Evolutionary conservation across 1,140 invertebrate species (phyloP), one percentile per base, ranked within the genome.

Genomic region (Nautilus pompilius): DNA sequence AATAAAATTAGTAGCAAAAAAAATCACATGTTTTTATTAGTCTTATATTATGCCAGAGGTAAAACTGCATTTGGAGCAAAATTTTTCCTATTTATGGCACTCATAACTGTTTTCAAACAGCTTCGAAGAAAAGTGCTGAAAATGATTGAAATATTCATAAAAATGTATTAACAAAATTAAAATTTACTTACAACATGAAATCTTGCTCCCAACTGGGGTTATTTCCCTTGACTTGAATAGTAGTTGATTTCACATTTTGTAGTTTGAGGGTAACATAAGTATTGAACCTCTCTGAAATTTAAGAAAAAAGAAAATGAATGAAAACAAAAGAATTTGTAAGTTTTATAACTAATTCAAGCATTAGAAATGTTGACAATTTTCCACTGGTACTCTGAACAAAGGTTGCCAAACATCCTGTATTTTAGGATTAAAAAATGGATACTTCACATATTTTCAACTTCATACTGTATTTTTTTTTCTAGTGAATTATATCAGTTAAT

Each of bases 181-280:
- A 10, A 3, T 46, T 17, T 67, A 92, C 94, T 96, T 87, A 98
- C 95, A 98, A 98, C 78, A 97, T 89, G 87, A 98, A 98, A 84
- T 98, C 95, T 87, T 98, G 95, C 84, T 97, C 94, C 95, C 95
- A 98, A 82, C 90, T 91, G 76, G 96, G 96, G 84, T 91, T 90
- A 76, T 90, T 88, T 77, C 96, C 96, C 87, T 96, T 96, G 57
- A 98, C 94, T 73, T 93, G 93, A 67, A 96, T 91, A 71, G 95
- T 98, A 64, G 95, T 97, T 58, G 94, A 96, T 86, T 98, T 98
- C 68, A 98, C 95, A 89, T 96, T 96, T 84, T 97, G 93, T 71
- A 98, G 88, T 83, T 98, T 98, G 67, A 98, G 86, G 58, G 93
- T 96, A 75, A 95, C 94, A 87, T 98, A 98, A 2, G 83, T 84